Base-by-base conservation (phyloP, 2,113 vertebrate genomes). In the Lipophrys pholis region DNA sequence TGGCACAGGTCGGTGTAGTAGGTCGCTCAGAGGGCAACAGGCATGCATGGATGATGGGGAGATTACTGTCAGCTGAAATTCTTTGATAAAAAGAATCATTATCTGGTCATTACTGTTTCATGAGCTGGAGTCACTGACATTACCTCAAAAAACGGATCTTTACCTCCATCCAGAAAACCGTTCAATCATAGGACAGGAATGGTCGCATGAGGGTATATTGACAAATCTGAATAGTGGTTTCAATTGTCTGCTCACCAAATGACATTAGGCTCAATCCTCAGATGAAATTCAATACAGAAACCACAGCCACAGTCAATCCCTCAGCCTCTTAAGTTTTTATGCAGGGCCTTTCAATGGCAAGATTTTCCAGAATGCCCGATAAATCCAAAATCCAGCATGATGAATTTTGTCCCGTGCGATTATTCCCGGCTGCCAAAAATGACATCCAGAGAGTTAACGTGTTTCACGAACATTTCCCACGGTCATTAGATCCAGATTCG, bases 401-500 rank as follows among this genome's bases (percentile, higher is more conserved):
- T 49, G 8, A 10, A 50, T 69, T 8, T 54, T 53, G 2, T 12
- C 38, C 8, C 3, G 9, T 21, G 8, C 15, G 12, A 63, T 21
- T 8, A 71, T 58, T 69, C 38, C 15, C 4, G 62, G n/a, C 12
- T 49, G 46, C 8, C 54, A 68, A 51, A 60, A 43, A 57, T 53
- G 17, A 10, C 41, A 16, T 50, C 17, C 4, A 36, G 53, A 39
- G 39, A 66, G 39, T 56, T 54, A 21, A 56, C 7, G 11, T 52
- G 54, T 63, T 56, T 51, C 6, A 15, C 45, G 6, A 69, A 60
- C 45, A 38, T 69, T 57, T 10, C 42, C 6, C 11, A 21, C 51
- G 21, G 45, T 21, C 52, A 58, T 69, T 66, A 60, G 41, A 54
- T 52, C 49, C 21, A 55, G 10, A 76, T 69, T 78, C 9, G 0